A percentile compares a stretch with the other conserved stretches of the same genome.
phyloP scores from a whole-genome alignment of 92 coral and sea anemone species.

The Micromussa lordhowensis region DNA sequence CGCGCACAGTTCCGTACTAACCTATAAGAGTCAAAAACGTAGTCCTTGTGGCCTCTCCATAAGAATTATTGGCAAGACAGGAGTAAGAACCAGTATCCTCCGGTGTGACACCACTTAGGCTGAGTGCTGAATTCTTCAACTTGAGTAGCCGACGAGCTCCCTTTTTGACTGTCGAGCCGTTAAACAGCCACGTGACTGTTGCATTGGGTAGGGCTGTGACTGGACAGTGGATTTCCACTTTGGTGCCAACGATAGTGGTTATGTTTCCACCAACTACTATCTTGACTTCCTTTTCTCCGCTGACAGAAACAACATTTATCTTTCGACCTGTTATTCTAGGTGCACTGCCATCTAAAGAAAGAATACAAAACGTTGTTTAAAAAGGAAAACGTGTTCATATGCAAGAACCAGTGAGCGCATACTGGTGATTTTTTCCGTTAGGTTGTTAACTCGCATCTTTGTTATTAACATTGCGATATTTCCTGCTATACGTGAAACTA shows the following conservation, averaged over 20 bases:
- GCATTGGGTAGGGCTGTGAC: conserved; percentile 83
- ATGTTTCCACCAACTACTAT: conserved; percentile 81
- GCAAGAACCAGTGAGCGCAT: not conserved
- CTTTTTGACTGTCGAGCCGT: conserved; percentile 55
- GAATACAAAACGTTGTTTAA: not conserved
- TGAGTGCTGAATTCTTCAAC: conserved; percentile 53
- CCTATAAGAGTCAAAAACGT: conserved; percentile 76
- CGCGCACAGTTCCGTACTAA: conserved; percentile 22
- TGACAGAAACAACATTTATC: conserved; percentile 65
- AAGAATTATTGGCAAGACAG: conserved; percentile 82
- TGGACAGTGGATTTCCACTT: conserved; percentile 73
- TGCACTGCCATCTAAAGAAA: conserved; percentile 57
- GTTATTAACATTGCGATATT: not conserved
- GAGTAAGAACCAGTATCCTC: conserved; percentile 81
- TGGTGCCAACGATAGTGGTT: conserved; percentile 89
- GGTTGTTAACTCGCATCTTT: not conserved
- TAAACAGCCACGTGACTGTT: conserved; percentile 74
- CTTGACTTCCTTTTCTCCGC: conserved; percentile 85
- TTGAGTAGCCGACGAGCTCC: conserved; percentile 30
- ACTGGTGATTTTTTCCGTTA: no score
- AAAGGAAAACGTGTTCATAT: not conserved
- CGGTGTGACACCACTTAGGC: conserved; percentile 65
- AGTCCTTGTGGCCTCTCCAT: conserved; percentile 72
- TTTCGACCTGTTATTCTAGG: conserved; percentile 64
- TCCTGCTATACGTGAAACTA: not conserved